Percentiles rank a stretch among this genome's conserved stretches.
Evolutionary conservation across 2,888 invertebrate species (phyloP).

Genomic region (Campopleginae sp.): DNA sequence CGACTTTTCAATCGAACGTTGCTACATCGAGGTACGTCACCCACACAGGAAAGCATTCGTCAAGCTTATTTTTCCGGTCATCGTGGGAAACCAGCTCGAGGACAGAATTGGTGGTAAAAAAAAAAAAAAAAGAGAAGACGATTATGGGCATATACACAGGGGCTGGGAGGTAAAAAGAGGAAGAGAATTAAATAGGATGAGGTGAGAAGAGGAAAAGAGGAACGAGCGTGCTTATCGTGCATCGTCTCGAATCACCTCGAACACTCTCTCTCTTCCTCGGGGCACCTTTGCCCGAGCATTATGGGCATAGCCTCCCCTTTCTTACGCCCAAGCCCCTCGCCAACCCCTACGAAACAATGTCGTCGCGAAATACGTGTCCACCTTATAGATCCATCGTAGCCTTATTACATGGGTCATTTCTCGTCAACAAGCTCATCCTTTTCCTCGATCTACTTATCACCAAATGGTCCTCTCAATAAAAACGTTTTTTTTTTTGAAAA

Average conservation of each 20-base stretch:
- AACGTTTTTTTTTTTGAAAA: neutral
- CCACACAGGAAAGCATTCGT: neutral
- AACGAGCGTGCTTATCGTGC: constrained; percentile 84
- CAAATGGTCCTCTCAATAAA: neutral
- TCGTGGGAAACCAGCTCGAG: constrained; percentile 51
- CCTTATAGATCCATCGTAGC: constrained; percentile 28
- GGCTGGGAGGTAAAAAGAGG: constrained; percentile 13
- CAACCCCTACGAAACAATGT: constrained; percentile 42
- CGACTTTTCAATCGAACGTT: neutral
- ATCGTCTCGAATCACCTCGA: constrained; percentile 81
- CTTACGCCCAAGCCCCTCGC: constrained; percentile 25
- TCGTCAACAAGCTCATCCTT: neutral
- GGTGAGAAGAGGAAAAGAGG: constrained; percentile 75
- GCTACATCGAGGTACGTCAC: neutral
- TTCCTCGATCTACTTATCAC: neutral
- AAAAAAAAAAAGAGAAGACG: constrained; percentile 39
- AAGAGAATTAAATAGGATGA: constrained; percentile 69
- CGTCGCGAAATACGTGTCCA: constrained; percentile 49
- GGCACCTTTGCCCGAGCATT: constrained; percentile 67
- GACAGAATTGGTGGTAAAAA: constrained; percentile 39
- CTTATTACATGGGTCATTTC: constrained; percentile 26
- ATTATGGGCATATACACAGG: constrained; percentile 10
- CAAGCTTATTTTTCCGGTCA: constrained; percentile 9
- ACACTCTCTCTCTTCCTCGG: constrained; percentile 62
- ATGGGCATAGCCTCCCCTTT: constrained; percentile 24